Evolutionary conservation across 2,888 invertebrate species (phyloP).

Genomic region (Synanthedon formicaeformis): DNA sequence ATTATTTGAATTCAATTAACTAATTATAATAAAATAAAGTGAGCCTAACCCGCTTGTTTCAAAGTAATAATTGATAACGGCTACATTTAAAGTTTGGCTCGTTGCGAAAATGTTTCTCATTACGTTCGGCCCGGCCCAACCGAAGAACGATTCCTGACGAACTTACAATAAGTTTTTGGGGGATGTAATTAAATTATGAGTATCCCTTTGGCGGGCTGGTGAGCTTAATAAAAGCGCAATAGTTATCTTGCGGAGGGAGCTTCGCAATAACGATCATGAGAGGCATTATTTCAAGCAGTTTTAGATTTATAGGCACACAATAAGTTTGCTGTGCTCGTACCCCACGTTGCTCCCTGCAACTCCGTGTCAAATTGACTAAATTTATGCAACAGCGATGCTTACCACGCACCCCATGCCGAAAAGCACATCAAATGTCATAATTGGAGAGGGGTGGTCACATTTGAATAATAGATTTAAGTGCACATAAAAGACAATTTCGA

Average conservation of each 20-base stretch:
- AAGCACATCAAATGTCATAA: conserved; percentile 59
- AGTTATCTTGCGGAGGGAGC: conserved; percentile 41
- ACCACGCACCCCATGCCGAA: conserved; percentile 21
- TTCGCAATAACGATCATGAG: conserved; percentile 8
- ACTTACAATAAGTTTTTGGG: conserved; percentile 40
- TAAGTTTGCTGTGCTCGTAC: background rate
- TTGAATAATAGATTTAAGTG: conserved; percentile 44
- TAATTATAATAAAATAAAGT: conserved; percentile 1
- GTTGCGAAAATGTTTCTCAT: background rate
- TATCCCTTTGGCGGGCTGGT: conserved; percentile 56
- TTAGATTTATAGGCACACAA: conserved; percentile 1
- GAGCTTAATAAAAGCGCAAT: conserved; percentile 65
- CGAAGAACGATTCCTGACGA: conserved; percentile 2
- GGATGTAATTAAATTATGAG: conserved; percentile 62
- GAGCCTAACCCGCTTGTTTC: conserved; percentile 10
- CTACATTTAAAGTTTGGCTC: background rate
- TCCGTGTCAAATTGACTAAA: conserved; percentile 62
- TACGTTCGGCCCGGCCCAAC: conserved; percentile 1
- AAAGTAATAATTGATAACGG: background rate
- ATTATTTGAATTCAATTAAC: no score
- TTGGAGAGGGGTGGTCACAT: conserved; percentile 33
- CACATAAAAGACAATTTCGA: conserved; percentile 20
- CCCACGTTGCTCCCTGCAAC: conserved; percentile 1
- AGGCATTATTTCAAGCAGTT: background rate
- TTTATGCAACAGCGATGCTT: conserved; percentile 56